These are phyloP conservation scores for Cranoglanis bouderius DNA, from an alignment of 2,113 vertebrate genomes.

Conservation along the genomic window DNA sequence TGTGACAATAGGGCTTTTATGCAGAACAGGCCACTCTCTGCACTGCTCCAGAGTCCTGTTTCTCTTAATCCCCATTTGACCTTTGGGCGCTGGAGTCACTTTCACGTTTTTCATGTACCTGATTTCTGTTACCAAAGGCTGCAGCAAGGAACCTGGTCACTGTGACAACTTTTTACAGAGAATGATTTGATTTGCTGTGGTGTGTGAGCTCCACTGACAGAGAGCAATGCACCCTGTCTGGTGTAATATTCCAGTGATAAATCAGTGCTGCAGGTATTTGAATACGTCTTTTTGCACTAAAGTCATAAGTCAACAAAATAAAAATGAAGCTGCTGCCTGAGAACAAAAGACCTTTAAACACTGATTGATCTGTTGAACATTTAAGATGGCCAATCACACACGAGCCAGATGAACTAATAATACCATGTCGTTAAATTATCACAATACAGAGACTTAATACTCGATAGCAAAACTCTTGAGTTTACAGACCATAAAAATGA, in stretches of 20 bases:
- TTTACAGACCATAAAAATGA: background rate
- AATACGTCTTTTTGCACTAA: constrained; percentile 9
- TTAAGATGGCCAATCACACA: background rate
- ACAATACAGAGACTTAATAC: background rate
- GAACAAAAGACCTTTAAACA: constrained; percentile 25
- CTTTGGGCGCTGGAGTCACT: constrained; percentile 67
- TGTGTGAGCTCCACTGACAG: constrained; percentile 12
- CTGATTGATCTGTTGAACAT: constrained; percentile 10
- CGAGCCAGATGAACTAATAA: background rate
- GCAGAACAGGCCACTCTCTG: constrained; percentile 66
- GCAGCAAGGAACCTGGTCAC: constrained; percentile 17
- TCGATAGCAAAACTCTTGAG: background rate
- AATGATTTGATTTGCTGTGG: background rate
- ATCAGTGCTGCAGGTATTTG: constrained; percentile 17
- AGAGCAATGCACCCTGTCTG: constrained; percentile 22
- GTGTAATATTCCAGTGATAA: constrained; percentile 19
- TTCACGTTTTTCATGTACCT: constrained; percentile 58
- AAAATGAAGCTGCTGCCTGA: constrained; percentile 18
- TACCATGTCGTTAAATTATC: background rate
- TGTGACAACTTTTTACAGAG: background rate
- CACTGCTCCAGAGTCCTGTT: constrained; percentile 69
- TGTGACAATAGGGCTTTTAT: constrained; percentile 74
- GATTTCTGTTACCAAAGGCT: constrained; percentile 52
- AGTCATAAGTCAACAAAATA: constrained; percentile 14
- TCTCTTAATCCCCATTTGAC: constrained; percentile 75